Base-by-base conservation (phyloP, 2,888 invertebrate genomes). In the Operophtera brumata region DNA sequence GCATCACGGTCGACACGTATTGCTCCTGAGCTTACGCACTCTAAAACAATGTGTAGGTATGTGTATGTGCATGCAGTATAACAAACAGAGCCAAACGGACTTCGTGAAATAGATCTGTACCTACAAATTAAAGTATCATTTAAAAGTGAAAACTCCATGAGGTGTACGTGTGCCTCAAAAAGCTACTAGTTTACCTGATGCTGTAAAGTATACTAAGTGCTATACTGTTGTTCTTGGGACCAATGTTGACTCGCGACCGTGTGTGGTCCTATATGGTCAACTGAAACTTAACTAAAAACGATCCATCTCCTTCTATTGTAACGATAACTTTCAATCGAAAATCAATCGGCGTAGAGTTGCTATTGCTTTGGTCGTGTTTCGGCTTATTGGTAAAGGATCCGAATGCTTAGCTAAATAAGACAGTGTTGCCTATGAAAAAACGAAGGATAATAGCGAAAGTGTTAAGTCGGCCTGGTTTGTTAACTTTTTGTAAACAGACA, bases 191-290 rank as follows among this genome's bases (percentile, higher is more conserved):
- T 81, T 85, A 87, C 86, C 85, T 86, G 61, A 56, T 53, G 52
- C 62, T 62, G 87, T 77, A 77, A 86, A 88, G 79, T 86, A 82
- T 82, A 86, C 84, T 86, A 86, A 88, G 83, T 86, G 86, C 77
- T 80, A 80, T 81, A 78, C 77, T 88, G 88, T 89, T 88, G 84
- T 90, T 86, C 83, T 84, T 84, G 75, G 82, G 82, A 73, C 78
- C 82, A 68, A 78, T 83, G 81, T 82, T 86, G 85, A 85, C 84
- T 83, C 72, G 75, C 76, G 76, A 72, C 77, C 84, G 89, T 89
- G 89, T 90, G 89, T 90, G 89, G 89, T 90, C 89, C 82, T 68
- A 73, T 68, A 73, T 72, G 66, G 66, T 65, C 67, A 62, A 61
- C 66, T 57, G 12, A 45, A 37, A 6, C 13, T 12, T 25, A 36